These are phyloP conservation scores for Adoxophyes honmai DNA, from an alignment of 1,140 invertebrate genomes.

Conservation along the genomic window DNA sequence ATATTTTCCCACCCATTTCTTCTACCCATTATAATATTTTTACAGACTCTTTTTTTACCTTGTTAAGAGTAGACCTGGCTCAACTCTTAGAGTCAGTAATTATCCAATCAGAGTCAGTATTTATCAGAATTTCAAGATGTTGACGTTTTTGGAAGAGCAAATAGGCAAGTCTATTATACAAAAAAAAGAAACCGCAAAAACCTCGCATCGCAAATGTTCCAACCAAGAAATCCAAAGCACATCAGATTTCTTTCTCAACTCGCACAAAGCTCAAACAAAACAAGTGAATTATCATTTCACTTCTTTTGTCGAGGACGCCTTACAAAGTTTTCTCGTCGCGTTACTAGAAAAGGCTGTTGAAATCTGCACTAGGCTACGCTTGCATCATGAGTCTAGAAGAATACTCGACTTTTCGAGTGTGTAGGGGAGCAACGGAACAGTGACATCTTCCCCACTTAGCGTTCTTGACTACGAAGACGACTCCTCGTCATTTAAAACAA, in stretches of 20 bases:
- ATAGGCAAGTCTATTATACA: too few relatives aligned
- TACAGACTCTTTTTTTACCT: too few relatives aligned
- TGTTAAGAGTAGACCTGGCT: too few relatives aligned
- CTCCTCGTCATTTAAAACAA: constrained; percentile 62
- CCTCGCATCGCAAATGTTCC: too few relatives aligned
- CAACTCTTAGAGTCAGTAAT: too few relatives aligned
- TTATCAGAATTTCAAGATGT: too few relatives aligned
- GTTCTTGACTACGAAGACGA: constrained; percentile 41
- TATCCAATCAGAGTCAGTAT: too few relatives aligned
- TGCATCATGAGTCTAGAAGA: constrained; percentile 47
- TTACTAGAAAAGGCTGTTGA: constrained; percentile 57
- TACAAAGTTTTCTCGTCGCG: constrained; percentile 22
- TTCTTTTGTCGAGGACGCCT: neutral
- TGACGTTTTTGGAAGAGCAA: too few relatives aligned
- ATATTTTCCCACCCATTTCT: too few relatives aligned
- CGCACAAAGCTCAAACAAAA: constrained; percentile 9
- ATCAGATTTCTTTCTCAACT: constrained; percentile 1
- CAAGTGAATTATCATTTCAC: constrained; percentile 14
- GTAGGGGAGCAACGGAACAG: constrained; percentile 49
- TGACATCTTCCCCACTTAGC: constrained; percentile 55
- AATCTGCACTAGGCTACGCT: constrained; percentile 49
- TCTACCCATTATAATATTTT: too few relatives aligned
- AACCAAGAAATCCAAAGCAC: neutral
- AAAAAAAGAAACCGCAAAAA: too few relatives aligned
- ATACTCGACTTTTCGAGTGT: constrained; percentile 53